These are phyloP conservation scores for Hemaris fuciformis DNA, from an alignment of 2,888 invertebrate species.

Conservation along the genomic window DNA sequence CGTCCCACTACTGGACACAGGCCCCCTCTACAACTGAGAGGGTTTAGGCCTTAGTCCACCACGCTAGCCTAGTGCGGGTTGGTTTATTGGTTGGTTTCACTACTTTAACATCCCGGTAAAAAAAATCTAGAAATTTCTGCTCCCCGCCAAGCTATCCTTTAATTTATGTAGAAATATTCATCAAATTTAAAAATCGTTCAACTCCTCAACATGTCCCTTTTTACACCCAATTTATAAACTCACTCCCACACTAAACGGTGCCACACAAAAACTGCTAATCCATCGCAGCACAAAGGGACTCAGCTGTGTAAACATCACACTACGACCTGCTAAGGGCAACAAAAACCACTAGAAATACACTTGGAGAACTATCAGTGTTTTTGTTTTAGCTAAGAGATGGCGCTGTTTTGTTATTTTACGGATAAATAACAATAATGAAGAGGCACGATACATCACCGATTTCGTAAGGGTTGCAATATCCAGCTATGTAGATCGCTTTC, in stretches of 20 bases:
- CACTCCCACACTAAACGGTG: slow-evolving; percentile 37
- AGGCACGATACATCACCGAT: no score
- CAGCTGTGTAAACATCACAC: slow-evolving; percentile 49
- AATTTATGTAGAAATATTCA: neutral
- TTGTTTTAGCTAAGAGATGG: neutral
- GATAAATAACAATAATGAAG: no score
- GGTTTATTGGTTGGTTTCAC: no score
- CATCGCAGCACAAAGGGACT: slow-evolving; percentile 34
- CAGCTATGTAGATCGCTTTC: no score
- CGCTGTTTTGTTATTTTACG: neutral
- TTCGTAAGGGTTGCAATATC: no score
- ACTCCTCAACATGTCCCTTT: neutral
- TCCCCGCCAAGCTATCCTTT: no score
- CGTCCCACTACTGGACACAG: no score
- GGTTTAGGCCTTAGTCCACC: no score
- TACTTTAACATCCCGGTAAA: no score
- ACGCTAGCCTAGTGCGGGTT: no score
- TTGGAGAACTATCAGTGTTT: neutral
- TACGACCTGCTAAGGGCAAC: neutral
- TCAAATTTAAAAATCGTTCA: neutral
- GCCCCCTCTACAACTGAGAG: no score
- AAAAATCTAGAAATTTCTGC: no score
- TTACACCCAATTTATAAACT: slow-evolving; percentile 8
- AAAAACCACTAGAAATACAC: slow-evolving; percentile 4
- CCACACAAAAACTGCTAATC: slow-evolving; percentile 39